Conservation (phyloP, 2,113 vertebrate genomes). For the Hemiscyllium ocellatum region DNA sequence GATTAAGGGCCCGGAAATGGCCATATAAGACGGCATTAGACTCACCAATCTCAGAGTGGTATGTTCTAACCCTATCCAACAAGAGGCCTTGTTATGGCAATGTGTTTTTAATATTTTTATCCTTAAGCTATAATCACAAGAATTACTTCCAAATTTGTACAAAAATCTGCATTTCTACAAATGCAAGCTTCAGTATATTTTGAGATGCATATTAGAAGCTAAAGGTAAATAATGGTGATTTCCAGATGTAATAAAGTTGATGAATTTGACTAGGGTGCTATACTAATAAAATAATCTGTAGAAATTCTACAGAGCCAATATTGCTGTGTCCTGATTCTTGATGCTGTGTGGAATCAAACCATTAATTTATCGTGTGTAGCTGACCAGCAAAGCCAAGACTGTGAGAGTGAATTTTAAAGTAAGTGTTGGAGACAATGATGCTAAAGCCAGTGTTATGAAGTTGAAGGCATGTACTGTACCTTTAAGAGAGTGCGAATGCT, state of each 20-base stretch:
- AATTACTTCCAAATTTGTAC: neutral
- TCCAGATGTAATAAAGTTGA: neutral
- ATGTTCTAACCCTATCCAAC: neutral
- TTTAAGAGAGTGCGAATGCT: too few species aligned
- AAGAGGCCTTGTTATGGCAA: neutral
- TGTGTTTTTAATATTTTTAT: neutral
- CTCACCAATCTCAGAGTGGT: too few species aligned
- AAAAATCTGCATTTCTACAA: neutral
- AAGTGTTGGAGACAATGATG: too few species aligned
- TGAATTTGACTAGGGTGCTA: neutral
- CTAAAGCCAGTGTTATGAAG: neutral
- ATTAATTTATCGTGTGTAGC: neutral
- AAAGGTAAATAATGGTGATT: neutral
- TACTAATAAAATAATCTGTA: neutral
- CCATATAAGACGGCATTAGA: neutral
- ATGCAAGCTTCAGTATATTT: neutral
- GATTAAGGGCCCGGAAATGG: neutral
- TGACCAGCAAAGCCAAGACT: neutral
- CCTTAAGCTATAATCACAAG: neutral
- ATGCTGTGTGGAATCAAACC: neutral
- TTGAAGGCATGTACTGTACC: too few species aligned
- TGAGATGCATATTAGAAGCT: neutral
- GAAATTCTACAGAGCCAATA: neutral
- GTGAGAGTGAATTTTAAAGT: neutral
- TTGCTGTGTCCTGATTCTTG: neutral